Conservation (phyloP, 2,797 vertebrate species). For the Pipistrellus pygmaeus region DNA sequence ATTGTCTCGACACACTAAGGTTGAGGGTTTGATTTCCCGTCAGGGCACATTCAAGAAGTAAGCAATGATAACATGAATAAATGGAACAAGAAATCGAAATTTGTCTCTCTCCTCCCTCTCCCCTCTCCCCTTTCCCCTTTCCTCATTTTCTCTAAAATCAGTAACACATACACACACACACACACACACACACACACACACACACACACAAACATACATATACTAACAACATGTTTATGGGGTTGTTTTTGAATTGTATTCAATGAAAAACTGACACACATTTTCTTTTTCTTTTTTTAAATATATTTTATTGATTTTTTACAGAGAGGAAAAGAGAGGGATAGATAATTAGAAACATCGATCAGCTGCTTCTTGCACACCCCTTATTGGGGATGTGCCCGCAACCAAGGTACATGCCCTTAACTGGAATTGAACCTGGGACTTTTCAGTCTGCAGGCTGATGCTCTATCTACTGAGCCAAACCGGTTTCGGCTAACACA, state of each 20-base stretch:
- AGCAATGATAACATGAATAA: background rate
- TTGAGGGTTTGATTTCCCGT: background rate
- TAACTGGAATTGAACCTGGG: no score
- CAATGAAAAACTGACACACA: background rate
- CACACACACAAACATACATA: background rate
- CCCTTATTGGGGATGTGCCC: no score
- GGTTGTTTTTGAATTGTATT: conserved; percentile 28
- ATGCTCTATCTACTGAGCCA: no score
- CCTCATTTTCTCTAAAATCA: no score
- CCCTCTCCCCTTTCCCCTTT: background rate
- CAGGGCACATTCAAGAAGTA: background rate
- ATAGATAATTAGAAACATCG: no score
- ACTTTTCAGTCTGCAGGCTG: no score
- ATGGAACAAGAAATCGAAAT: background rate
- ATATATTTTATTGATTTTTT: no score
- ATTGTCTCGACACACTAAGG: background rate
- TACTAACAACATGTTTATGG: background rate
- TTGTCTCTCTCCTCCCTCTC: background rate
- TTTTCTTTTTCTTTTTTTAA: background rate
- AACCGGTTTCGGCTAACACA: background rate
- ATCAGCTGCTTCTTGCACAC: no score
- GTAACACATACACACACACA: no score
- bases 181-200: no score
- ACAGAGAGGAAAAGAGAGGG: no score
- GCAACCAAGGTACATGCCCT: no score